Evolutionary conservation across 2,113 vertebrate species (phyloP), one percentile per base, ranked within the genome.

Genomic region (Eonycteris spelaea): DNA sequence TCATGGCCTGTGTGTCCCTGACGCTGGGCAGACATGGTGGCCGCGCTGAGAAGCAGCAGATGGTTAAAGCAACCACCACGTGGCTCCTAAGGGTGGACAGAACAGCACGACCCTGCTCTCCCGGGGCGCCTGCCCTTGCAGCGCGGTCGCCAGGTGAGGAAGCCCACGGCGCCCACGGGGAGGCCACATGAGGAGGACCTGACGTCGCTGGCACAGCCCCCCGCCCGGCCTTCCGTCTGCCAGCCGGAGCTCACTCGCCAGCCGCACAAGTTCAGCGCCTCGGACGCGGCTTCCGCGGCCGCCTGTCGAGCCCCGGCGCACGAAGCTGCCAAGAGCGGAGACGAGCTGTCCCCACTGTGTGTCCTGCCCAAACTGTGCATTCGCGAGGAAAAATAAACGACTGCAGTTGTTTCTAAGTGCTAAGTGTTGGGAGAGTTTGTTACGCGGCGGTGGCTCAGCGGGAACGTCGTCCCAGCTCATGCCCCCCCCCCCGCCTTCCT

Each of bases 331-430:
- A 48, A 70, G 13, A 59, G 18, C 24, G 30, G 40, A 21, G 19
- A n/a, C 10, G n/a, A 33, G 33, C 24, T 61, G 30, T 35, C 5
- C 14, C 15, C 30, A 16, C 3, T 0, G 4, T 0, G 4, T 7
- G n/a, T 59, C 40, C 84, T 13, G 33, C 24, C 40, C 40, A 40
- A 6, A 6, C 14, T 61, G 40, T 16, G 67, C 14, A 71, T 61
- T 73, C 14, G 14, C 26, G 26, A 80, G 28, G 73, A 73, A 28
- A 51, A 67, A 71, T 30, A 87, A 51, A 63, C n/a, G 19, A 6
- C 78, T 38, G 22, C 5, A 51, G 19, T 21, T 80, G 21, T 7
- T 86, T 1, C 63, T 40, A 51, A 88, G 40, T n/a, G n/a, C n/a
- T 14, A 43, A 18, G 13, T 15, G 51, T 51, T 1, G 19, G 40